Evolutionary conservation across 2,888 invertebrate genomes (phyloP).

Genomic region (Eilema griseolum): DNA sequence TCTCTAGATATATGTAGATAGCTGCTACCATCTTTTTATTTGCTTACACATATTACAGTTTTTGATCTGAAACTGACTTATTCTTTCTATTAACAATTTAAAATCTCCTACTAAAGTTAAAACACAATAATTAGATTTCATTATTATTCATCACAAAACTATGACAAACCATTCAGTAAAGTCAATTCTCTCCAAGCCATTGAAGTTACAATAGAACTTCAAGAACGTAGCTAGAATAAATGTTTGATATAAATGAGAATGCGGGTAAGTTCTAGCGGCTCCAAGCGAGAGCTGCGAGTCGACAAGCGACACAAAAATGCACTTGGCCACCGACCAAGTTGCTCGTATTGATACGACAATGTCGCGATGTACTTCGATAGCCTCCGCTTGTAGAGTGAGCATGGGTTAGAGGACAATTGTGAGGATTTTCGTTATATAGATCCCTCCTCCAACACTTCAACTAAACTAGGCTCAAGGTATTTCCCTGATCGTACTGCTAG

Average conservation of each 20-base stretch:
- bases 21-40: too few species aligned
- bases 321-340: constrained; percentile 49
- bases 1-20: too few species aligned
- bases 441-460: too few species aligned
- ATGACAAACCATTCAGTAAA: background rate
- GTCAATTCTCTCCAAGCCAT: background rate
- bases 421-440: too few species aligned
- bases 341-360: constrained; percentile 44
- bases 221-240: constrained; percentile 22
- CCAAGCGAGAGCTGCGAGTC: background rate
- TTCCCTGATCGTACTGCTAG: too few species aligned
- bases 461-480: too few species aligned
- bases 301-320: constrained; percentile 32
- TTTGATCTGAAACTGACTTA: background rate
- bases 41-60: too few species aligned
- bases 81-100: background rate
- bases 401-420: constrained; percentile 2
- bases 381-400: constrained; percentile 23
- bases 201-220: constrained; percentile 20
- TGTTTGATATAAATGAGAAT: constrained; percentile 30
- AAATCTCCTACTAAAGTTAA: background rate
- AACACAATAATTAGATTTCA: background rate
- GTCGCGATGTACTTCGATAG: constrained; percentile 39
- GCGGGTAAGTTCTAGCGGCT: constrained; percentile 20
- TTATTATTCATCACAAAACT: background rate